Percentiles rank a stretch among this genome's conserved stretches.
Evolutionary conservation across 2,888 invertebrate species (phyloP).

Genomic region (Pherbina coryleti): DNA sequence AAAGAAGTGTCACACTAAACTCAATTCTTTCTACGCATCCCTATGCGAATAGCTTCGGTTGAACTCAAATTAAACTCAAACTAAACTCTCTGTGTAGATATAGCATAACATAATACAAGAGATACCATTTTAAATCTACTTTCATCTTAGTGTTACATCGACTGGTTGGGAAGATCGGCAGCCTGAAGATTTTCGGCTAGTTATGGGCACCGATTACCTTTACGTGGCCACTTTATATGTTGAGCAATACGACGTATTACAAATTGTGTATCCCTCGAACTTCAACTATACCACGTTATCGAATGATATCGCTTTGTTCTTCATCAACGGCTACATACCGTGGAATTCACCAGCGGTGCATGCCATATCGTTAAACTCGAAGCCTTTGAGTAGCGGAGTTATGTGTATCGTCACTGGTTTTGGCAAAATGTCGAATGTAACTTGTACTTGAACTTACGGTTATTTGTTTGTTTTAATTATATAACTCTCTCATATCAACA

Average conservation of each 20-base stretch:
- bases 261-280: slow-evolving; percentile 49
- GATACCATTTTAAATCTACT: background rate
- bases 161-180: background rate
- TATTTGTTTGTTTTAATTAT: background rate
- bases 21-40: too few species aligned
- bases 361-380: slow-evolving; percentile 49
- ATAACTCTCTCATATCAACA: slow-evolving; percentile 13
- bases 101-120: too few species aligned
- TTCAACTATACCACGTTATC: slow-evolving; percentile 45
- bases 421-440: slow-evolving; percentile 54
- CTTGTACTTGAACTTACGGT: slow-evolving; percentile 1
- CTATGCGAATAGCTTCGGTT: too few species aligned
- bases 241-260: slow-evolving; percentile 51
- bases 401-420: slow-evolving; percentile 60
- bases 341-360: slow-evolving; percentile 43
- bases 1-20: too few species aligned
- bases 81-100: too few species aligned
- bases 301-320: slow-evolving; percentile 60
- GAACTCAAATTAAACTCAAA: too few species aligned
- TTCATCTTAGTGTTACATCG: slow-evolving; percentile 34
- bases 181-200: slow-evolving; percentile 46
- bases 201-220: slow-evolving; percentile 57
- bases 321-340: slow-evolving; percentile 57
- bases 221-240: slow-evolving; percentile 37
- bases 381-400: slow-evolving; percentile 15